Evolutionary conservation across 2,113 vertebrate species (phyloP).

Genomic region (Oncorhynchus gorbuscha): DNA sequence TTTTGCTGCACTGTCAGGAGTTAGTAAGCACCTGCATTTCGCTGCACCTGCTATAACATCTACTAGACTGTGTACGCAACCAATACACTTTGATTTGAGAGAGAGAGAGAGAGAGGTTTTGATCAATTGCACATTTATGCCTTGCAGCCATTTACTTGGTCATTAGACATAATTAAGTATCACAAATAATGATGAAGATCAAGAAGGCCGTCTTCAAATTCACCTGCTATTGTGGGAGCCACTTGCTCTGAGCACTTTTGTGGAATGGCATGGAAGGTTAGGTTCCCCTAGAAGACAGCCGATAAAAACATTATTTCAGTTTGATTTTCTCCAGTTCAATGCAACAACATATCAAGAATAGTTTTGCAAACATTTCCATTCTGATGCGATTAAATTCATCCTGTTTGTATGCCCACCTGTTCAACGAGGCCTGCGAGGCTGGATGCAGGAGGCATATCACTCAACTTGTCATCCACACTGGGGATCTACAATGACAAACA

Average conservation of each 20-base stretch:
- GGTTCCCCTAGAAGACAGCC: conserved; percentile 14
- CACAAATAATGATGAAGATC: neutral
- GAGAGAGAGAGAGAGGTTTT: neutral
- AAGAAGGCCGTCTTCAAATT: neutral
- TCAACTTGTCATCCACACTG: neutral
- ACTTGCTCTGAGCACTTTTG: neutral
- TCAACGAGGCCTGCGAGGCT: neutral
- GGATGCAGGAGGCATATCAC: neutral
- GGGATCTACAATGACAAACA: conserved; percentile 15
- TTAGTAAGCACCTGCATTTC: too few species aligned
- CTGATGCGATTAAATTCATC: neutral
- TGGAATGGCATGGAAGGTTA: conserved; percentile 6
- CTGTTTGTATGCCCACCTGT: conserved; percentile 5
- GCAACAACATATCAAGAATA: neutral
- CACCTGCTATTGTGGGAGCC: conserved; percentile 12
- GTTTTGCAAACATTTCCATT: too few species aligned
- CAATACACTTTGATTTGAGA: too few species aligned
- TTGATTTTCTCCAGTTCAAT: neutral
- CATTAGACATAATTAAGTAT: neutral
- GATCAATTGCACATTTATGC: neutral
- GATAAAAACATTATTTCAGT: neutral
- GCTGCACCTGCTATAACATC: too few species aligned
- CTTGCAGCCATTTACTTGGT: too few species aligned
- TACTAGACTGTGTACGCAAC: too few species aligned
- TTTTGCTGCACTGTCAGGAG: too few species aligned